Base-by-base conservation (phyloP, 1,140 invertebrate species). In the Phenacoccus solenopsis region DNA sequence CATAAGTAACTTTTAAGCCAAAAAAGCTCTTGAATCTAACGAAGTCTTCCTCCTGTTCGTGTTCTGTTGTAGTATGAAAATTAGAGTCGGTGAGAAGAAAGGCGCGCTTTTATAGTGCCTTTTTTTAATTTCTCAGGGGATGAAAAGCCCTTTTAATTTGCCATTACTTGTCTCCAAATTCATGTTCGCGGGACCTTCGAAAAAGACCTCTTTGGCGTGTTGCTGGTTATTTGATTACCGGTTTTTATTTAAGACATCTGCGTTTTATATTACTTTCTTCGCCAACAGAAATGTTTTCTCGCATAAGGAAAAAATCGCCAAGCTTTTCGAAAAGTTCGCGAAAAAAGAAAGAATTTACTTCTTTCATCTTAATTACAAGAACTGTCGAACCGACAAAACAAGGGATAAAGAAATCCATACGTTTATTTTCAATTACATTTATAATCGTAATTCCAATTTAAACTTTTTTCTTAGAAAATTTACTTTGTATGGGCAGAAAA, bases 171-270 rank as follows among this genome's bases (percentile, higher is more conserved):
- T 64, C 59, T 64, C 21, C 59, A 64, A 64, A 64, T 24, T 64
- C 59, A 20, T 22, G 7, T 64, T 64, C 25, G 21, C 9, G 59
- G 13, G 59, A 27, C 21, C 59, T 64, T 64, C 25, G 59, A 64
- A 64, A n/a, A 64, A 27, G 59, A 64, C 59, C 25, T 64, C 59
- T 27, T 64, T 27, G 59, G 59, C 59, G 59, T 25, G 59, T 64
- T 64, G 59, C 25, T 64, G 59, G 59, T 24, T 64, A 25, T 25
- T 64, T 64, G 21, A 27, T 25, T 64, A 25, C 9, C 59, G 22
- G 59, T 24, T 64, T 64, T 64, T 64, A 64, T 64, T 64, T 64
- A 64, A 64, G 59, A 64, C 59, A 64, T 64, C 59, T 64, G 59
- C 59, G 59, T 64, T 64, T 64, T 64, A 24, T 64, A 64, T 27